These are phyloP conservation scores for Amblyopsis rosae DNA, from an alignment of 2,113 vertebrate species.

Conservation along the genomic window DNA sequence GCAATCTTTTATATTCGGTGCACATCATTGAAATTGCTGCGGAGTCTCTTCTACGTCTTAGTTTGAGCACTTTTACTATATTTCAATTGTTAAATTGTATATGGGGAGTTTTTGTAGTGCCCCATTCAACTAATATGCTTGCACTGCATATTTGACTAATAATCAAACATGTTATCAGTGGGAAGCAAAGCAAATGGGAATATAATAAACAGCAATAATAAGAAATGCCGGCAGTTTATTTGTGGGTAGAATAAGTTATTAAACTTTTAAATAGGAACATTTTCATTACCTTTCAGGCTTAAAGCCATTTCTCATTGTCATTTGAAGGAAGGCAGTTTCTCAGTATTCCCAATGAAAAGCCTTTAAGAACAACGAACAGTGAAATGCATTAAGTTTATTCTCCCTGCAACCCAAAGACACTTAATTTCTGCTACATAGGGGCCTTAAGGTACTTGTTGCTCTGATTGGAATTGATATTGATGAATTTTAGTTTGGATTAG, in stretches of 20 bases:
- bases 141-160: not conserved
- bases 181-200: no score
- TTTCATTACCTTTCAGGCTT: not conserved
- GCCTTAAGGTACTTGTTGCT: not conserved
- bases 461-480: constrained; percentile 25
- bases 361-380: not conserved
- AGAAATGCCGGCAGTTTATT: not conserved
- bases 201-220: no score
- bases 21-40: not conserved
- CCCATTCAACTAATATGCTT: constrained; percentile 7
- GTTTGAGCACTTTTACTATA: constrained; percentile 25
- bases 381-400: constrained; percentile 10
- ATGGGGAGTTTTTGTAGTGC: constrained; percentile 9
- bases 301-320: constrained; percentile 67
- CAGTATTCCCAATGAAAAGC: constrained; percentile 4
- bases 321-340: constrained; percentile 56
- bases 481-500: constrained; percentile 16
- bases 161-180: not conserved
- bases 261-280: not conserved
- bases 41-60: not conserved
- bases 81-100: not conserved
- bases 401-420: constrained; percentile 43
- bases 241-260: not conserved
- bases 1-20: constrained; percentile 5
- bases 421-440: no score